These are phyloP conservation scores for Gambusia affinis DNA, from an alignment of 2,113 vertebrate species.

Conservation along the genomic window DNA sequence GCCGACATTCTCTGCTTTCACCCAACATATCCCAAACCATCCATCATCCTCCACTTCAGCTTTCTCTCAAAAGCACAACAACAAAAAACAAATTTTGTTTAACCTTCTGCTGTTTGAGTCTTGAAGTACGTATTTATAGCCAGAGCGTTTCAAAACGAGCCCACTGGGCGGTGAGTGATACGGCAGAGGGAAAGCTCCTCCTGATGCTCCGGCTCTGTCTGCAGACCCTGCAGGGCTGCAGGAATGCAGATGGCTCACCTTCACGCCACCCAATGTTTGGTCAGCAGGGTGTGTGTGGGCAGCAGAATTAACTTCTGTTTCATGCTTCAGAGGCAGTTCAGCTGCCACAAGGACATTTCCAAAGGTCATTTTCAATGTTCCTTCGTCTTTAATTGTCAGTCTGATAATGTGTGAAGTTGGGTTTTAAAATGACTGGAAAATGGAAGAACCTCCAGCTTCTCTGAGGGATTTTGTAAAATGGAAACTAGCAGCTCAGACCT, in stretches of 20 bases:
- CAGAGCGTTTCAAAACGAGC: constrained; percentile 17
- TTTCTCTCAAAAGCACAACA: not conserved
- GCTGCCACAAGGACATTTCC: not conserved
- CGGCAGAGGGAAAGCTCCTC: not conserved
- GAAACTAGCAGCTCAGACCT: not conserved
- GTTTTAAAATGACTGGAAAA: not conserved
- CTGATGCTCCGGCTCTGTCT: constrained; percentile 31
- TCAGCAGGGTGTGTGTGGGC: constrained; percentile 42
- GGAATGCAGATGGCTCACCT: constrained; percentile 48
- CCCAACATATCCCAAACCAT: not conserved
- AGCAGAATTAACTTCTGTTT: not conserved
- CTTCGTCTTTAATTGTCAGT: not conserved
- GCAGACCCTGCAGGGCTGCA: constrained; percentile 40
- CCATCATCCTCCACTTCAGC: constrained; percentile 14
- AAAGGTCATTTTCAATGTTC: not conserved
- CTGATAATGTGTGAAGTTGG: not conserved
- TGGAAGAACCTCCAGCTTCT: not conserved
- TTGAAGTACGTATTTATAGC: constrained; percentile 28
- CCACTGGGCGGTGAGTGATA: not conserved
- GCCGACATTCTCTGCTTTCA: not conserved
- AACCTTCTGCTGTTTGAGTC: constrained; percentile 1
- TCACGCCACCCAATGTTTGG: constrained; percentile 50
- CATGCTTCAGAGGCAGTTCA: not conserved
- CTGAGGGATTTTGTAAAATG: not conserved
- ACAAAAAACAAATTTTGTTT: not conserved